Conservation (phyloP, 2,113 vertebrate genomes). For the Sciurus niger region DNA sequence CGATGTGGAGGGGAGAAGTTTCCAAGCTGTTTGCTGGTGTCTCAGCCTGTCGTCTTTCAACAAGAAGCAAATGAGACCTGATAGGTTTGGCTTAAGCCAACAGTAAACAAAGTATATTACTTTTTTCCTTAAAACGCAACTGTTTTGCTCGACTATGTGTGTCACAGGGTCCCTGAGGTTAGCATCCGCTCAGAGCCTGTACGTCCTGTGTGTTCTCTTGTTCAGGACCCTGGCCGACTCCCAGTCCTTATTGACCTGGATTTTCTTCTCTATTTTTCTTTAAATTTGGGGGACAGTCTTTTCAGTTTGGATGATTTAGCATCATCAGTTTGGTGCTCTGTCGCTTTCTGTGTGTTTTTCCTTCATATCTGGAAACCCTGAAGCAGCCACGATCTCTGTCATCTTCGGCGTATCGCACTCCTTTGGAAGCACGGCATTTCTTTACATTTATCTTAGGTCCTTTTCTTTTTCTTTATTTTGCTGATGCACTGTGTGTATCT, state of each 20-base stretch:
- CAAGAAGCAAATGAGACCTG: neutral
- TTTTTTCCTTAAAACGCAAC: neutral
- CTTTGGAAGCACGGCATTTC: accelerated
- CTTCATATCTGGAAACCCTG: accelerated
- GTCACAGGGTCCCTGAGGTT: neutral
- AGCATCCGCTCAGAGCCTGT: accelerated
- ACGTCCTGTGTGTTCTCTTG: accelerated
- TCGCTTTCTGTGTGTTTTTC: accelerated
- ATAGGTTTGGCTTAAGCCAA: neutral
- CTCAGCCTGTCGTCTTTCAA: neutral
- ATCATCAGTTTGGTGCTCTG: accelerated
- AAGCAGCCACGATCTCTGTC: accelerated
- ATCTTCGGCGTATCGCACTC: accelerated
- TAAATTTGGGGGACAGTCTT: neutral
- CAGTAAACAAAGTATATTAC: neutral
- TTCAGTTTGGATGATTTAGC: neutral
- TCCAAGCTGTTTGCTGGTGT: accelerated
- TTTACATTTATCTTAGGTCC: neutral
- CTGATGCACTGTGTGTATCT: neutral
- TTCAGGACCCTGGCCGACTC: accelerated
- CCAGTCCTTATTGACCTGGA: neutral
- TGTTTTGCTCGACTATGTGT: accelerated
- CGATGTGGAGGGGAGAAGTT: neutral
- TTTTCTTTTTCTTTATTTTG: neutral
- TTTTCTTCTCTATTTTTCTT: neutral